Conservation (phyloP, 1,140 invertebrate species). For the Cryptotermes secundus region DNA sequence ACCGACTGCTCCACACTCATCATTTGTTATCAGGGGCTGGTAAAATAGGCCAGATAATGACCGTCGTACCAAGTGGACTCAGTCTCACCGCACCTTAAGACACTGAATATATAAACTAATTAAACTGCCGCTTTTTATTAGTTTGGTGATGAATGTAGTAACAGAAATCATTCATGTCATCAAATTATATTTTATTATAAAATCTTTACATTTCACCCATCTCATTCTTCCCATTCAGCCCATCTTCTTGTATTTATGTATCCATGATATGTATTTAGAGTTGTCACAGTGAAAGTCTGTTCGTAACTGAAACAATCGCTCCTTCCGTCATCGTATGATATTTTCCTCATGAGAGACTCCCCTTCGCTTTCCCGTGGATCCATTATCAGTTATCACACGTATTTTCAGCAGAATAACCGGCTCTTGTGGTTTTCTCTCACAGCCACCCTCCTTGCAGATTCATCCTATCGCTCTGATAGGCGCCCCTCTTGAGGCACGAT, state of each 20-base stretch:
- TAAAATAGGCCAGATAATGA: too few relatives aligned
- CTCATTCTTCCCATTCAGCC: not conserved
- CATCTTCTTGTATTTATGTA: not conserved
- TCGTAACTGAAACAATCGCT: not conserved
- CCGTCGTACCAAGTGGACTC: too few relatives aligned
- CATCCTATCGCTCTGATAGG: not conserved
- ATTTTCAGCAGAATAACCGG: not conserved
- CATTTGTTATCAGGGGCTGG: too few relatives aligned
- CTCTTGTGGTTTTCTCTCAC: not conserved
- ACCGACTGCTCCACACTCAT: too few relatives aligned
- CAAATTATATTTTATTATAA: not conserved
- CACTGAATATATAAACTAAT: too few relatives aligned
- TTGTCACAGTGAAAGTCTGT: not conserved
- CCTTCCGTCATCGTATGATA: not conserved
- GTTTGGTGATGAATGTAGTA: not conserved
- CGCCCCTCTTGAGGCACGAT: not conserved
- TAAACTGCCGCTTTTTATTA: too few relatives aligned
- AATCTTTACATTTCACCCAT: not conserved
- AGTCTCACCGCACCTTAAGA: too few relatives aligned
- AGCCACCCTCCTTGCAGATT: conserved; percentile 8
- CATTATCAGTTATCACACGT: conserved; percentile 19
- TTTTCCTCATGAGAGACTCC: not conserved
- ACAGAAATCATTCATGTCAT: not conserved
- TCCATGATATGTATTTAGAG: too few relatives aligned
- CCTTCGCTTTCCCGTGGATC: not conserved